Base-by-base conservation (phyloP, 2,888 invertebrate genomes). In the Eustalomyia histrio region DNA sequence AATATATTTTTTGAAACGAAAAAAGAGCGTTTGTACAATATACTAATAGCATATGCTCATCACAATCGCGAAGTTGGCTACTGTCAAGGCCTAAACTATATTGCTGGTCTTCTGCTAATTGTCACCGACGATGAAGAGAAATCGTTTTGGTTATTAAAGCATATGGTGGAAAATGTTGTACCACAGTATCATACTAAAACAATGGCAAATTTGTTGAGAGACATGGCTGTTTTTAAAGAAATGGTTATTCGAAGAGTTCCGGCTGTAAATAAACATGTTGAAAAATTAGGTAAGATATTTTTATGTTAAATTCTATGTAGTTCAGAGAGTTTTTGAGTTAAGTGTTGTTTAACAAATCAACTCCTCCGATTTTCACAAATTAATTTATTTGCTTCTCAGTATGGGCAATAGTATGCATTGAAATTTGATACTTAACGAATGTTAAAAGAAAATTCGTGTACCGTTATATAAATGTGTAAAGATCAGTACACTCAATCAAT, bases 41-140 rank as follows among this genome's bases (percentile, higher is more conserved):
- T 98, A 86, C 92, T 98, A 79, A 93, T 95, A 85, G 97, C 97
- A 2, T 96, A 97, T 91, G 97, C 97, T 71, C 95, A 96, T 88
- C 95, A 95, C 87, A 97, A 98, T 90, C 93, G 93, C 85, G 94
- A 94, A 75, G 95, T 97, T 86, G 97, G 97, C 35, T 98, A 98
- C 90, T 98, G 98, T 88, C 98, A 98, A 93, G 98, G 98, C 64
- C 91, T 98, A 82, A 98, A 98, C 91, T 98, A 97, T 89, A 96
- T 98, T 86, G 97, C 97, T 87, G 95, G 96, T 50, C 91, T 98
- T 84, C 91, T 98, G 83, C 91, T 98, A 69, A 91, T 98, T 83
- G 95, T 96, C 35, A 96, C 97, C 24, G 96, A 96, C 90, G 95
- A 94, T 91, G 97, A 98, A 90, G 97, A 98, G 90, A 94, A 94